Percentiles rank a stretch among this genome's conserved stretches.
phyloP scores from a whole-genome alignment of 2,797 vertebrate genomes.

The Falco concolor region DNA sequence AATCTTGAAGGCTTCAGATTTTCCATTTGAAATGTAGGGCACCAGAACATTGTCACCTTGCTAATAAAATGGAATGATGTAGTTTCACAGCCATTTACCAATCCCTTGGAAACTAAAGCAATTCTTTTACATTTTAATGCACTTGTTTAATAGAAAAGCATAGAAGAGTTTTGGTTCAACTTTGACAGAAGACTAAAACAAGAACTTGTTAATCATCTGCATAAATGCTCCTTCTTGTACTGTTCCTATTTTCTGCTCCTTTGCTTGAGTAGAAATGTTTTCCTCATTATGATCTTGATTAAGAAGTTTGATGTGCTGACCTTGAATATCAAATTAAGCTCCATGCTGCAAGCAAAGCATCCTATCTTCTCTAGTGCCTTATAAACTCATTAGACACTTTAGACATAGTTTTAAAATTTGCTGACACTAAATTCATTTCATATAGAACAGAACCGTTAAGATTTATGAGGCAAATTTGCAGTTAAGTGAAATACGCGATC shows the following conservation, averaged over 20 bases:
- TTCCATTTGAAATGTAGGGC: neutral
- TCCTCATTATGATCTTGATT: slow-evolving; percentile 45
- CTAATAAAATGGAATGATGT: neutral
- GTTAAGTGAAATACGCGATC: neutral
- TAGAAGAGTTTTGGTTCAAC: neutral
- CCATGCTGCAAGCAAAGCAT: slow-evolving; percentile 52
- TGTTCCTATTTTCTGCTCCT: neutral
- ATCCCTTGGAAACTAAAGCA: neutral
- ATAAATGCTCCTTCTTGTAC: neutral
- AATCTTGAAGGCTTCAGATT: neutral
- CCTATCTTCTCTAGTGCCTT: slow-evolving; percentile 56
- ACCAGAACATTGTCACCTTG: neutral
- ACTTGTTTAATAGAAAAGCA: neutral
- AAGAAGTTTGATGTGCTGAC: slow-evolving; percentile 58
- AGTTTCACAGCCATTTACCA: neutral
- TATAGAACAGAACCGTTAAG: neutral
- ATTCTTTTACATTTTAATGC: neutral
- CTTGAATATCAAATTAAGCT: slow-evolving; percentile 61
- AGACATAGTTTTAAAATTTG: slow-evolving; percentile 33
- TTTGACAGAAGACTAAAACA: neutral
- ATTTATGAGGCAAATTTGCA: slow-evolving; percentile 27
- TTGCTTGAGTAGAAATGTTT: neutral
- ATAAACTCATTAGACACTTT: slow-evolving; percentile 60
- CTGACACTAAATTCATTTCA: slow-evolving; percentile 42
- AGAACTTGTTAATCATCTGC: neutral